Base-by-base conservation (phyloP, 2,113 vertebrate species). In the Nymphicus hollandicus region DNA sequence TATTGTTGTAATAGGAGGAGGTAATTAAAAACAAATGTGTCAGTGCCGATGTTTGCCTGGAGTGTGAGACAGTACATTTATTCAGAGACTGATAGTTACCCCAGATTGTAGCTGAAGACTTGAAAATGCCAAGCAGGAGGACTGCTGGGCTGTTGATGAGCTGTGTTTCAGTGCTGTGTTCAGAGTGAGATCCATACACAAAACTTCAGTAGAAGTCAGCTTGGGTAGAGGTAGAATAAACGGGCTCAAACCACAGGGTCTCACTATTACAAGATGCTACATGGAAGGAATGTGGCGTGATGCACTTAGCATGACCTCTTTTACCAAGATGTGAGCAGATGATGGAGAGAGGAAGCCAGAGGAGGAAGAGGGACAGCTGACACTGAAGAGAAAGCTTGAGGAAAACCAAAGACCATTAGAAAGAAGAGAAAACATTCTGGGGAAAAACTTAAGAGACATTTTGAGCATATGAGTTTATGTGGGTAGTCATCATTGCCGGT, bases 401-500 rank as follows among this genome's bases (percentile, higher is more conserved):
- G 22, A 43, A 72, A 69, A 70, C 8, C 23, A 50, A 9, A 70
- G 46, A 50, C 28, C 28, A 22, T 24, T 25, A 28, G 7, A 15
- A 72, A 22, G 55, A 81, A 55, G 29, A 64, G 3, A 81, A 85
- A 85, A 50, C 2, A 13, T 44, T 55, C 15, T 55, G 39, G n/a
- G 23, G 65, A 83, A 55, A 68, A 33, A 2, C 3, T 65, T 46
- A 43, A 72, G 16, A 89, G 61, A 86, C 8, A 47, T 31, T 43
- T 17, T 1, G 0, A 49, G 25, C 7, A 17, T 0, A 0, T 1
- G 5, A 33, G 3, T 70, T 85, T 61, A 27, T 17, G 4, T 39
- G 19, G 6, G 4, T 46, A n/a, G 19, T 73, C 24, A 9, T 74
- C 23, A n/a, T 15, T 81, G 60, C 12, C 15, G 56, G 33, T 64